These are phyloP conservation scores for Phymastichus coffea DNA, from an alignment of 1,140 invertebrate genomes.

Conservation along the genomic window DNA sequence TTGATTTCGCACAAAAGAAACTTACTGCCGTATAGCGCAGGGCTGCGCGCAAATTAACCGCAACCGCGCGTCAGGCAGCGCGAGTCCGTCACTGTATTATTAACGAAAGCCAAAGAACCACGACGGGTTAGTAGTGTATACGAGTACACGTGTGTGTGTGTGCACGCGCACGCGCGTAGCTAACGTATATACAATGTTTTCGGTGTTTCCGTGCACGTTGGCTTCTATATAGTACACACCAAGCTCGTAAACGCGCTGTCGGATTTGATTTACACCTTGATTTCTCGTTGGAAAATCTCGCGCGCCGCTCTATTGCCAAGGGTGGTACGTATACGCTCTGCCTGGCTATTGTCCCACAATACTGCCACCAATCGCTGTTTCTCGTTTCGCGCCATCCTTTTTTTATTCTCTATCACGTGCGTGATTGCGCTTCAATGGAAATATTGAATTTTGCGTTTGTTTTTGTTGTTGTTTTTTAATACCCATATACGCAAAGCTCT, in stretches of 20 bases:
- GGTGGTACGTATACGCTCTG: no score
- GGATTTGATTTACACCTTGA: slow-evolving; percentile 26
- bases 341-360: no score
- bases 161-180: neutral
- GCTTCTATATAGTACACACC: no score
- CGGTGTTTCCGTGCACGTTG: slow-evolving; percentile 1
- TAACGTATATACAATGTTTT: slow-evolving; percentile 9
- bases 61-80: slow-evolving; percentile 28
- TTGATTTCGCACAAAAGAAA: no score
- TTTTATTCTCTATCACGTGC: no score
- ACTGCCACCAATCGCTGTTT: no score
- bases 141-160: neutral
- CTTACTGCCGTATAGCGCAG: neutral
- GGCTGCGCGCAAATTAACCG: slow-evolving; percentile 25
- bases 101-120: slow-evolving; percentile 45
- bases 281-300: neutral
- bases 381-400: no score
- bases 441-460: no score
- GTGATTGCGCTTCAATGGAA: no score
- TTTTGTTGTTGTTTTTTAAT: no score
- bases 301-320: no score
- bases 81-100: slow-evolving; percentile 37
- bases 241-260: slow-evolving; percentile 20
- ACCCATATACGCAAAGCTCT: no score
- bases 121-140: slow-evolving; percentile 5